Percentiles rank a stretch among this genome's conserved stretches.
Conservation (phyloP, 2,113 vertebrate species). For the Piliocolobus tephrosceles region DNA sequence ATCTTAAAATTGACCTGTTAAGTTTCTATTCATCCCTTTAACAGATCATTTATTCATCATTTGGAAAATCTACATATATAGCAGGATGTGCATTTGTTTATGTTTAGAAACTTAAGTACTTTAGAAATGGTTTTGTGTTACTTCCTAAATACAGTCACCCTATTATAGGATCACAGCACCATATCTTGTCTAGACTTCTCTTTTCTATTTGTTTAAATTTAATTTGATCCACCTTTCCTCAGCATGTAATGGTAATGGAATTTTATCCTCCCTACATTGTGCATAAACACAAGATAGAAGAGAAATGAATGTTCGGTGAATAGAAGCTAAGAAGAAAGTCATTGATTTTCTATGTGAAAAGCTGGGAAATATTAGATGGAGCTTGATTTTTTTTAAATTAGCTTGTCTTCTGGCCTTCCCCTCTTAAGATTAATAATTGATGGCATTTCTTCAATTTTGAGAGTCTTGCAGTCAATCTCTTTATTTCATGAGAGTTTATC, state of each 20-base stretch:
- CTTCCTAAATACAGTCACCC: neutral
- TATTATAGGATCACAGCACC: neutral
- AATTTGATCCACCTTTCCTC: neutral
- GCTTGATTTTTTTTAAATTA: neutral
- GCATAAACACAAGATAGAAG: neutral
- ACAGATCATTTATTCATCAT: neutral
- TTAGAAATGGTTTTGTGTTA: neutral
- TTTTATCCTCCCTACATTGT: neutral
- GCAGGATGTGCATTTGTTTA: neutral
- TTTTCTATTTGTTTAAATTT: constrained; percentile 2
- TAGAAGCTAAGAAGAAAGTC: neutral
- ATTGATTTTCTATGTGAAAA: neutral
- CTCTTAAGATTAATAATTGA: neutral
- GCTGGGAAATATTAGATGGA: neutral
- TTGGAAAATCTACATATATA: neutral
- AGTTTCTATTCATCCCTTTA: neutral
- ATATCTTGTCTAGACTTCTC: neutral
- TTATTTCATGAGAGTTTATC: neutral
- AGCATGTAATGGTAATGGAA: neutral
- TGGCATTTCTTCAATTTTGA: neutral
- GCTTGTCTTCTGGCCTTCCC: neutral
- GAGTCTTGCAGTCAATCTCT: neutral
- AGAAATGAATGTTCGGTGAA: neutral
- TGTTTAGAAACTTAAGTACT: neutral
- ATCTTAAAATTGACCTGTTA: neutral